Conservation (phyloP, 2,113 vertebrate genomes). For the Scomber scombrus region DNA sequence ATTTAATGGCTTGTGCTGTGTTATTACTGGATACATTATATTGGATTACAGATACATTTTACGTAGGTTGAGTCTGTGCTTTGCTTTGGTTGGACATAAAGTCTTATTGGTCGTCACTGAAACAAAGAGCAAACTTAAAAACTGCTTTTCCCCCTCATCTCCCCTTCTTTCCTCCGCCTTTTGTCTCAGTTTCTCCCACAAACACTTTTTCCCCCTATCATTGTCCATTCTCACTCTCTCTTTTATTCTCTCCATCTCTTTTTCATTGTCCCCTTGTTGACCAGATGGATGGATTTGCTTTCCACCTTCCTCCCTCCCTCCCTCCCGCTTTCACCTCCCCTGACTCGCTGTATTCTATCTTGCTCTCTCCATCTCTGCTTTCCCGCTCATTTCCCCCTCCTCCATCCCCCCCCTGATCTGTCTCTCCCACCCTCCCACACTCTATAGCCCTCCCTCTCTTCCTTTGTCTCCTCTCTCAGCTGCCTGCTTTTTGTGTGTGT, state of each 20-base stretch:
- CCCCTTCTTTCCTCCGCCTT: background rate
- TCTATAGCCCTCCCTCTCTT: conserved; percentile 64
- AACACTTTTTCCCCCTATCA: conserved; percentile 11
- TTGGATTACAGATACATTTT: conserved; percentile 22
- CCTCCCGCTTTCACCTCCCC: conserved; percentile 49
- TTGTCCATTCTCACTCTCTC: conserved; percentile 6
- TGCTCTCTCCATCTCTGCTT: conserved; percentile 68
- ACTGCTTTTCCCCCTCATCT: background rate
- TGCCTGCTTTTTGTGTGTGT: conserved; percentile 51
- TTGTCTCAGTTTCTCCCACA: conserved; percentile 17
- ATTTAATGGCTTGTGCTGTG: conserved; percentile 8
- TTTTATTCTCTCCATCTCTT: conserved; percentile 32
- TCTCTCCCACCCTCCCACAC: conserved; percentile 48
- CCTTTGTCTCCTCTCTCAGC: conserved; percentile 73
- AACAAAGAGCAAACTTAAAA: conserved; percentile 25
- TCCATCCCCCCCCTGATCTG: conserved; percentile 4
- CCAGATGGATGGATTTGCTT: conserved; percentile 40
- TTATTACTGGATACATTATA: background rate
- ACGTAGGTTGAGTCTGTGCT: background rate
- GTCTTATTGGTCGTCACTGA: conserved; percentile 19
- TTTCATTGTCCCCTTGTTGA: conserved; percentile 20
- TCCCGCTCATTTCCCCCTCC: conserved; percentile 72
- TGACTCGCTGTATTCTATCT: conserved; percentile 49
- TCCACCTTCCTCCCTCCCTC: conserved; percentile 5
- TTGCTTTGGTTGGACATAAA: background rate